Evolutionary conservation across 2,888 invertebrate genomes (phyloP).

Genomic region (Dyspetes luteomarginatus): DNA sequence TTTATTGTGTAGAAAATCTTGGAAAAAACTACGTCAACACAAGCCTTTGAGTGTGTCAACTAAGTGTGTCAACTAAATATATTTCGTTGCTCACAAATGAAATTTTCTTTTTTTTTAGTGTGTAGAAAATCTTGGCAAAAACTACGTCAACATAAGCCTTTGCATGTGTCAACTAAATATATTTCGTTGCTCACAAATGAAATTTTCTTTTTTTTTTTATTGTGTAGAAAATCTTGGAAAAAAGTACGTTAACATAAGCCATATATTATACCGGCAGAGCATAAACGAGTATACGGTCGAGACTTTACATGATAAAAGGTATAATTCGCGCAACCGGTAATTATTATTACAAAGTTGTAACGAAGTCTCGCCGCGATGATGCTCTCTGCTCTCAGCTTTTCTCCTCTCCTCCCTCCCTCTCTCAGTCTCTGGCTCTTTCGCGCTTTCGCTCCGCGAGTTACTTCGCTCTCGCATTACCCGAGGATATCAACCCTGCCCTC

Average conservation of each 20-base stretch:
- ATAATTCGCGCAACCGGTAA: constrained; percentile 59
- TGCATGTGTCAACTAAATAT: no score
- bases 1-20: no score
- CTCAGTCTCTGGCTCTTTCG: neutral
- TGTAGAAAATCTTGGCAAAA: no score
- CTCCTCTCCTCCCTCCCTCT: neutral
- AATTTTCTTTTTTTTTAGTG: no score
- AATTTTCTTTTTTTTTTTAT: no score
- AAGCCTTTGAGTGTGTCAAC: no score
- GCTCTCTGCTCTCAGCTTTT: constrained; percentile 8
- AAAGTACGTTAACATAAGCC: neutral
- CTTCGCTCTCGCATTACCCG: constrained; percentile 58
- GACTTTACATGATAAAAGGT: constrained; percentile 64
- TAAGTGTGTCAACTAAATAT: no score
- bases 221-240: no score
- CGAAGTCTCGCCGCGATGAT: constrained; percentile 56
- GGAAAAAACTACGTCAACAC: no score
- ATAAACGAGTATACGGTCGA: constrained; percentile 49
- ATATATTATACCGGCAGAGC: neutral
- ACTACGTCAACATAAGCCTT: no score
- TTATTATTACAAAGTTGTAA: constrained; percentile 72
- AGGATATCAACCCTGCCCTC: constrained; percentile 46
- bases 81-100: no score
- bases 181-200: no score
- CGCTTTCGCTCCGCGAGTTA: constrained; percentile 64